phyloP scores from a whole-genome alignment of 1,140 invertebrate genomes.

The Brachionus angularis region DNA sequence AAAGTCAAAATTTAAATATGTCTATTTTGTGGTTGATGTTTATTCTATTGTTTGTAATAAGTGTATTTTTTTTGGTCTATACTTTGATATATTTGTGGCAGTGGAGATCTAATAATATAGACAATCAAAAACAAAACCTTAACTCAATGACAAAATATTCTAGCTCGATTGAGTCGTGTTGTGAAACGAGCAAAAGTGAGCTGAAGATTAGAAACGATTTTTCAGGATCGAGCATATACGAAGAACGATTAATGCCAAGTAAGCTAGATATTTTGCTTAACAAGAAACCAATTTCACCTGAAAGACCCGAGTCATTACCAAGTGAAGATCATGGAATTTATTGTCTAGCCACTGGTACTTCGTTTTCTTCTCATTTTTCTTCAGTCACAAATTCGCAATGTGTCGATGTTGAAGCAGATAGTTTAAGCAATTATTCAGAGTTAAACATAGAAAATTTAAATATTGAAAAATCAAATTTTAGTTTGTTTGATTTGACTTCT shows the following conservation, averaged over 20 bases:
- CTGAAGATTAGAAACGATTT: constrained; percentile 15
- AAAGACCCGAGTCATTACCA: too few relatives aligned
- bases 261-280: constrained; percentile 7
- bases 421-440: not conserved
- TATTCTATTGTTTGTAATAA: too few relatives aligned
- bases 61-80: too few relatives aligned
- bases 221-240: not conserved
- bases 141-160: too few relatives aligned
- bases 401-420: not conserved
- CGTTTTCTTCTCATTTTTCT: constrained; percentile 19
- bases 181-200: not conserved
- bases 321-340: constrained; percentile 38
- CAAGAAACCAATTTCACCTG: constrained; percentile 8
- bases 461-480: not conserved
- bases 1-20: not conserved
- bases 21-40: not conserved
- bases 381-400: not conserved
- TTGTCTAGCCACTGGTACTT: constrained; percentile 36
- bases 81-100: too few relatives aligned
- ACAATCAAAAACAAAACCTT: too few relatives aligned
- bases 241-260: not conserved
- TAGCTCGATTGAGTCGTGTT: too few relatives aligned
- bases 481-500: constrained; percentile 26
- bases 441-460: not conserved
- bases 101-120: too few relatives aligned